Percentiles rank a stretch among this genome's conserved stretches.
Evolutionary conservation across 1,140 invertebrate species (phyloP).

Genomic region (Drosophila nigrodunni): DNA sequence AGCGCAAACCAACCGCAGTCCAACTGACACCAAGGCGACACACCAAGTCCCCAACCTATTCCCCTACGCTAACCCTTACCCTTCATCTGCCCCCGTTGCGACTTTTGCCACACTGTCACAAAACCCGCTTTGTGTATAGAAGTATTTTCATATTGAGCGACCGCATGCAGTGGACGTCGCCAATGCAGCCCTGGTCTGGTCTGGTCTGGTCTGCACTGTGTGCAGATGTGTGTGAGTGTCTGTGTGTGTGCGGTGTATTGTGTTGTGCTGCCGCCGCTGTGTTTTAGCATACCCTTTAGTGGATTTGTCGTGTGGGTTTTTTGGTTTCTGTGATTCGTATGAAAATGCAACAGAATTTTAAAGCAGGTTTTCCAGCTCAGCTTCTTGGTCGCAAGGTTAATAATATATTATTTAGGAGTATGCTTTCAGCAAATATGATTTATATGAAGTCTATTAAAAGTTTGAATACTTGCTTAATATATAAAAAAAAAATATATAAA

Average conservation of each 20-base stretch:
- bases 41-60: not conserved
- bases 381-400: too few relatives aligned
- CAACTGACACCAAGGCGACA: slow-evolving; percentile 63
- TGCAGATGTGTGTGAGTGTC: slow-evolving; percentile 7
- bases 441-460: too few relatives aligned
- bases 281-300: slow-evolving; percentile 16
- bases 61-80: not conserved
- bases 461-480: too few relatives aligned
- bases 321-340: not conserved
- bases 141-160: slow-evolving; percentile 73
- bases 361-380: not conserved
- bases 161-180: slow-evolving; percentile 63
- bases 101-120: not conserved
- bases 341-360: too few relatives aligned
- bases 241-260: slow-evolving; percentile 14
- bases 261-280: slow-evolving; percentile 12
- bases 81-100: not conserved
- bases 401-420: too few relatives aligned
- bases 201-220: slow-evolving; percentile 3
- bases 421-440: too few relatives aligned
- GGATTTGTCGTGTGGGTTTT: not conserved
- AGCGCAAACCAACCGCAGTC: slow-evolving; percentile 79
- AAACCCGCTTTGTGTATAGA: slow-evolving; percentile 16
- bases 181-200: slow-evolving; percentile 25
- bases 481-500: too few relatives aligned